Evolutionary conservation across 2,113 vertebrate genomes (phyloP).

Genomic region (Nyctereutes procyonoides): DNA sequence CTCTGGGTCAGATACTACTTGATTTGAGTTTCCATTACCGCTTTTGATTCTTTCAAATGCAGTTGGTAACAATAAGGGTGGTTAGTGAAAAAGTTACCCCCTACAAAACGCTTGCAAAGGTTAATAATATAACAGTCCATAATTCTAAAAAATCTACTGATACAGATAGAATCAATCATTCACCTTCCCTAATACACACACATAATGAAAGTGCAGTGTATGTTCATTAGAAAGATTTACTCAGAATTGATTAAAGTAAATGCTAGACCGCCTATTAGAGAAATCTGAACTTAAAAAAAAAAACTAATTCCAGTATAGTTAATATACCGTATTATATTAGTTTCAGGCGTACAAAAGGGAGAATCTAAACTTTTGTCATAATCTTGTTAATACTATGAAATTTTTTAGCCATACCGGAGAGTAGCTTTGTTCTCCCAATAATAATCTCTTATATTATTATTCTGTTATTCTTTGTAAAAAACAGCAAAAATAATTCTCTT

Average conservation of each 20-base stretch:
- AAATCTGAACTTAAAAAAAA: background rate
- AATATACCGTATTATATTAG: background rate
- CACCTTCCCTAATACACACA: background rate
- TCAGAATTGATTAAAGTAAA: background rate
- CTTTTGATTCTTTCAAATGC: slow-evolving; percentile 79
- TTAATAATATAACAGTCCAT: background rate
- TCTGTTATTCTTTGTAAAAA: background rate
- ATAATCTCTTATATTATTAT: background rate
- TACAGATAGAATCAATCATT: background rate
- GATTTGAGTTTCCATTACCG: slow-evolving; percentile 49
- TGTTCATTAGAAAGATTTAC: background rate
- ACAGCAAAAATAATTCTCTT: background rate
- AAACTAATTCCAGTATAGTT: background rate
- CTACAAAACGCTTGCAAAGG: slow-evolving; percentile 66
- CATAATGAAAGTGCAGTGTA: background rate
- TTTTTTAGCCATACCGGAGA: background rate
- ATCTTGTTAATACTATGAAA: background rate
- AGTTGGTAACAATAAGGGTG: slow-evolving; percentile 70
- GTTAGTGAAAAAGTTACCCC: slow-evolving; percentile 45
- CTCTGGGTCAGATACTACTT: background rate
- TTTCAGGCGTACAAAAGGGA: background rate
- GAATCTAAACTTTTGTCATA: background rate
- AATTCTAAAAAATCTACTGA: background rate
- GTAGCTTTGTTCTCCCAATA: background rate
- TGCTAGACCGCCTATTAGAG: background rate